Conservation (phyloP, 1,140 invertebrate species). For the Microplitis mediator region DNA sequence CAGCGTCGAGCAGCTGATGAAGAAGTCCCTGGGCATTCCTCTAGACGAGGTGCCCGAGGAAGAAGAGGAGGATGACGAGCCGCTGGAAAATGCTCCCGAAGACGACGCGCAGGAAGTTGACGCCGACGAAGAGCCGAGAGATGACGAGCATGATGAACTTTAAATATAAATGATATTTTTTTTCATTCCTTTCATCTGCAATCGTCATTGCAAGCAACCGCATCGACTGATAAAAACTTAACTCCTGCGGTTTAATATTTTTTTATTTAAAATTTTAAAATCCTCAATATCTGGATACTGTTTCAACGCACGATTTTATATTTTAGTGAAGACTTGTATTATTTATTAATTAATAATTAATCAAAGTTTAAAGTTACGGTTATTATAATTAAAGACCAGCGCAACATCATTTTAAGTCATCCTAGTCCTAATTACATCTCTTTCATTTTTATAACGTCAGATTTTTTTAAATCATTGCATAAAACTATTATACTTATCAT, state of each 20-base stretch:
- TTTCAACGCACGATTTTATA: no score
- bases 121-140: slow-evolving; percentile 53
- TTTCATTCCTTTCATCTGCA: background rate
- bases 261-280: background rate
- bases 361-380: no score
- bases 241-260: background rate
- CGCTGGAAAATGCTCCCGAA: slow-evolving; percentile 60
- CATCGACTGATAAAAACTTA: background rate
- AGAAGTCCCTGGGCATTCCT: slow-evolving; percentile 81
- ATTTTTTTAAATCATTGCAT: background rate
- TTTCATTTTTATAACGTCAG: no score
- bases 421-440: no score
- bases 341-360: no score
- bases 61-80: slow-evolving; percentile 67
- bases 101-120: slow-evolving; percentile 48
- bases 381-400: no score
- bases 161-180: slow-evolving; percentile 33
- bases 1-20: slow-evolving; percentile 86
- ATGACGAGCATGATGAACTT: slow-evolving; percentile 54
- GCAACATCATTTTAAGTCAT: background rate
- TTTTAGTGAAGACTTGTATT: no score
- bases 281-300: no score
- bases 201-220: background rate
- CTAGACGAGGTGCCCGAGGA: slow-evolving; percentile 73
- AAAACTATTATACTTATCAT: no score